Conservation (phyloP, 2,797 vertebrate species). For the Pseudochaenichthys georgianus region DNA sequence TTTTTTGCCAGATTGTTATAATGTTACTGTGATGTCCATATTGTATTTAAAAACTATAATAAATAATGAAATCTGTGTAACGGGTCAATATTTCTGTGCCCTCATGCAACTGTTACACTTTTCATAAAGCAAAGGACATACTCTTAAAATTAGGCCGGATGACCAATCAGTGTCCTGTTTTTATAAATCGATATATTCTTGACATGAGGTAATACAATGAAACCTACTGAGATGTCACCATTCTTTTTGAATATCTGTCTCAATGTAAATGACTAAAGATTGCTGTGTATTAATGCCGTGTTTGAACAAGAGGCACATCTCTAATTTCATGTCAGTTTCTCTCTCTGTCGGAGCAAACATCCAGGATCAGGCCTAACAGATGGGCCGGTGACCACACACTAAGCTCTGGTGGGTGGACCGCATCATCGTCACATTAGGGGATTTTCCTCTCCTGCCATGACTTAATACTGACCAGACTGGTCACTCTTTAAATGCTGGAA, state of each 20-base stretch:
- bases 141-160: not conserved
- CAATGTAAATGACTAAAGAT: conserved; percentile 7
- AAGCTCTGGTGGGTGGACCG: conserved; percentile 71
- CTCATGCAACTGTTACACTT: not conserved
- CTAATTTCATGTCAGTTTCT: conserved; percentile 28
- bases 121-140: not conserved
- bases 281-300: not conserved
- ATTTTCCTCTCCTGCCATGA: conserved; percentile 70
- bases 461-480: conserved; percentile 43
- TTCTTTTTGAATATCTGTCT: not conserved
- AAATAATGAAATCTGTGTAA: too few relatives aligned
- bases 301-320: conserved; percentile 6
- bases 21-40: too few relatives aligned
- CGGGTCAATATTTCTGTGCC: not conserved
- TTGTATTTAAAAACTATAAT: too few relatives aligned
- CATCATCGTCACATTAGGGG: conserved; percentile 73
- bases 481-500: conserved; percentile 33
- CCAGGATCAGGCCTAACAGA: conserved; percentile 61
- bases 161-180: not conserved
- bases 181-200: not conserved
- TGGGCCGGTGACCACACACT: conserved; percentile 66
- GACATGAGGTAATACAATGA: not conserved
- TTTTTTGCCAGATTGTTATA: too few relatives aligned
- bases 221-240: not conserved
- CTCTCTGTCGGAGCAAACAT: conserved; percentile 20